Evolutionary conservation across 2,888 invertebrate species (phyloP).

Genomic region (Portevinia maculata): DNA sequence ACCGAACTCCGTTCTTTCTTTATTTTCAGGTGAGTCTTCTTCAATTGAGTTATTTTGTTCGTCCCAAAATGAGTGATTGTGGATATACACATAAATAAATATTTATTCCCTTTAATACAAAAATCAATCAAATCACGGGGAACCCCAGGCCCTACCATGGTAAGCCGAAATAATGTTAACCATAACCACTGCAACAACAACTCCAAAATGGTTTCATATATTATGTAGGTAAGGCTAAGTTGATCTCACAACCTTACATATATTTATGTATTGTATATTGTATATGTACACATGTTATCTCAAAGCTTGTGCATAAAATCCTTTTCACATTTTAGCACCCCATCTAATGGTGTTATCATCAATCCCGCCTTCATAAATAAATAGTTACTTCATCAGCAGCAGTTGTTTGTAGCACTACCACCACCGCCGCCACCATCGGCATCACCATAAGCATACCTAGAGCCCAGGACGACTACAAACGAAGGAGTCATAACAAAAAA

Average conservation of each 20-base stretch:
- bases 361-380: slow-evolving; percentile 62
- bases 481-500: slow-evolving; percentile 17
- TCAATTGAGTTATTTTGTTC: not conserved
- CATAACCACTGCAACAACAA: not conserved
- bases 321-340: slow-evolving; percentile 29
- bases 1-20: not conserved
- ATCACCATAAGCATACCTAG: not conserved
- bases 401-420: not conserved
- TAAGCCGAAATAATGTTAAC: not conserved
- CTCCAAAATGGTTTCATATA: not conserved
- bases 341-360: slow-evolving; percentile 49
- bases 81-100: slow-evolving; percentile 6
- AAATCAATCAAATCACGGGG: slow-evolving; percentile 19
- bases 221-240: not conserved
- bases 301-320: slow-evolving; percentile 19
- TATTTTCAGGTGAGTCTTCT: slow-evolving; percentile 26
- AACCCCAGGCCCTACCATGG: not conserved
- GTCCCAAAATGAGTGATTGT: slow-evolving; percentile 8
- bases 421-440: too few species aligned
- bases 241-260: not conserved
- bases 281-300: slow-evolving; percentile 5
- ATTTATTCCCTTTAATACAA: slow-evolving; percentile 10
- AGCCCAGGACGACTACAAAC: slow-evolving; percentile 5
- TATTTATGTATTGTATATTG: too few species aligned
- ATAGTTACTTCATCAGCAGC: slow-evolving; percentile 59